Base-by-base conservation (phyloP, 2,113 vertebrate species). In the Neotoma lepida region DNA sequence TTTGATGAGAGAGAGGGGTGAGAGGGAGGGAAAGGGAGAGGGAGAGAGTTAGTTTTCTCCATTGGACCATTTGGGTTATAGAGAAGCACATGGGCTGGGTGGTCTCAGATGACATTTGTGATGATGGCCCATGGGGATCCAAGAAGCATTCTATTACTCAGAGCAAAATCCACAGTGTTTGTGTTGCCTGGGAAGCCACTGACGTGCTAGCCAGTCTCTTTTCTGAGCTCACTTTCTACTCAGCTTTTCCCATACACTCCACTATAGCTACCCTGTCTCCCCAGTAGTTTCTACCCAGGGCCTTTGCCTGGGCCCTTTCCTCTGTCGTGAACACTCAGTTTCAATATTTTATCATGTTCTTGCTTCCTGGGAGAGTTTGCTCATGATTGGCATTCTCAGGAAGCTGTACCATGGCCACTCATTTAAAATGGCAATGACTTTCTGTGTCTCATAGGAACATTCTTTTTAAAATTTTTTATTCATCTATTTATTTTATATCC, bases 1-100 rank as follows among this genome's bases (percentile, higher is more conserved):
- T 95, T 96, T 91, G 81, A 64, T 89, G 68, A 92, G 87, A 68
- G 41, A 70, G 81, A 22, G 17, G 46, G 61, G 4, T 13, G 6
- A 6, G 22, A 39, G 51, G 22, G 30, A 24, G 13, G 1, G 26
- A 46, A 1, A 20, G 77, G 3, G 12, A 2, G 6, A 58, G 35
- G 7, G 3, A 61, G n/a, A 81, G 82, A n/a, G 33, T 9, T 18
- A 49, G 56, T 6, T 68, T 70, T n/a, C 68, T 3, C 0, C 35
- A 41, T 63, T 84, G 20, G n/a, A 35, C 7, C 15, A 9, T 77
- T 77, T 51, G 80, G 28, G 5, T 77, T 63, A 2, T 28, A 68
- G 81, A 61, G 89, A 82, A 77, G 51, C 1, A 0, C 2, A 2
- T n/a, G 49, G 70, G 44, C 1, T 54, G 44, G 22, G n/a, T 58